Conservation (phyloP, 2,888 invertebrate species). For the Galerucella nymphaeae region DNA sequence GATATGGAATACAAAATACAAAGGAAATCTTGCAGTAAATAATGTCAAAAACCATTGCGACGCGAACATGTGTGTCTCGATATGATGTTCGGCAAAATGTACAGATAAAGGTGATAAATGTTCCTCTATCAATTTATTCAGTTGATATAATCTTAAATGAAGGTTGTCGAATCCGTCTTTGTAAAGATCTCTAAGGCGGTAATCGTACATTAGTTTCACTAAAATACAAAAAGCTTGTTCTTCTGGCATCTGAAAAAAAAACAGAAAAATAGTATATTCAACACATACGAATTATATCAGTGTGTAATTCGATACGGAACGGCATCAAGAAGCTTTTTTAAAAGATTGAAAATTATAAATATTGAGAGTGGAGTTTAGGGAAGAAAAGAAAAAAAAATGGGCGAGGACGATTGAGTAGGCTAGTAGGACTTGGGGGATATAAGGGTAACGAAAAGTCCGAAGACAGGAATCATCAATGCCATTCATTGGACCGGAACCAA, state of each 20-base stretch:
- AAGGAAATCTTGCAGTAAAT: constrained; percentile 98
- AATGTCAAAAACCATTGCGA: constrained; percentile 99
- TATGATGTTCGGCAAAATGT: constrained; percentile 82
- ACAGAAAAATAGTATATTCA: not conserved
- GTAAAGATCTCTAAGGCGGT: constrained; percentile 92
- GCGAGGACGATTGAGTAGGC: too few species aligned
- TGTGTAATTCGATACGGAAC: too few species aligned
- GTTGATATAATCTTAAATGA: constrained; percentile 93
- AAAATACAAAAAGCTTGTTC: constrained; percentile 98
- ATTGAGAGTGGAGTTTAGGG: too few species aligned
- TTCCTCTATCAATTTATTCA: constrained; percentile 93
- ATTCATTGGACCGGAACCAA: too few species aligned
- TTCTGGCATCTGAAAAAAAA: constrained; percentile 90
- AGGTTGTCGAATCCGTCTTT: constrained; percentile 97
- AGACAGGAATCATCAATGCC: too few species aligned
- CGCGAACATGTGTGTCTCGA: constrained; percentile 99
- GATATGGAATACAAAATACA: constrained; percentile 96
- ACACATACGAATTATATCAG: not conserved
- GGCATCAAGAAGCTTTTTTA: too few species aligned
- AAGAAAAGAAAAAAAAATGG: too few species aligned
- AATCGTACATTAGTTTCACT: constrained; percentile 97
- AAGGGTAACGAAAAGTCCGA: too few species aligned
- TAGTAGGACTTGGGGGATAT: too few species aligned
- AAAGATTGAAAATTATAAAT: too few species aligned
- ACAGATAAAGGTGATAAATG: constrained; percentile 83